Evolutionary conservation across 2,797 vertebrate genomes (phyloP).

Genomic region (Pangasius mekongensis): DNA sequence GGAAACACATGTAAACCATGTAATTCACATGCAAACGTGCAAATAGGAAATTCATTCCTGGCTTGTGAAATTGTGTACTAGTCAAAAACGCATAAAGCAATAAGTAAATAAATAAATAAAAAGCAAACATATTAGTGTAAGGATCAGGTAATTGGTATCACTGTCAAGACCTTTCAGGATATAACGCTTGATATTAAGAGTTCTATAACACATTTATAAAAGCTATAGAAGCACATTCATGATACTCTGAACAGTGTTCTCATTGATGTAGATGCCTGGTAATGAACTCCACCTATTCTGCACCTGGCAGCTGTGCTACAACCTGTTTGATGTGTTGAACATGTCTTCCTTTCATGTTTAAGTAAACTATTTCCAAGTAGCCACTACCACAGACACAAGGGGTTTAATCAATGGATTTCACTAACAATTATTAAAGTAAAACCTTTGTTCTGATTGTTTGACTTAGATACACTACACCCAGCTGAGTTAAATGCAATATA

Average conservation of each 20-base stretch:
- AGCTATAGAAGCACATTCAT: slow-evolving; percentile 39
- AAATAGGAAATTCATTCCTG: slow-evolving; percentile 23
- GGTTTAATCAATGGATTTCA: background rate
- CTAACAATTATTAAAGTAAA: background rate
- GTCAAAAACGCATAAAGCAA: background rate
- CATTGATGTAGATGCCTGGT: slow-evolving; percentile 55
- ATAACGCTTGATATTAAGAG: slow-evolving; percentile 9
- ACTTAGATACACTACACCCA: background rate
- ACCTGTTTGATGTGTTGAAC: slow-evolving; percentile 49
- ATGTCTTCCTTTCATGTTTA: slow-evolving; percentile 38
- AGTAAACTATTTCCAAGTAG: slow-evolving; percentile 9
- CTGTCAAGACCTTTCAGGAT: background rate
- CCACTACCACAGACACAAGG: slow-evolving; percentile 1
- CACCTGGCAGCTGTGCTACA: slow-evolving; percentile 70
- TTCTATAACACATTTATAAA: slow-evolving; percentile 46
- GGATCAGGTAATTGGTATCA: background rate
- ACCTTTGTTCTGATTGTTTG: background rate
- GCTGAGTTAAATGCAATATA: background rate
- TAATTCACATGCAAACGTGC: slow-evolving; percentile 4
- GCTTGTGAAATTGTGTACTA: background rate
- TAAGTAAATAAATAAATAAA: background rate
- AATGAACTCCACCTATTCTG: slow-evolving; percentile 44
- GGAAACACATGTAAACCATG: background rate
- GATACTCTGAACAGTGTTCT: slow-evolving; percentile 45
- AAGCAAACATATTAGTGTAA: background rate